Evolutionary conservation across 2,888 invertebrate species (phyloP), one percentile per base, ranked within the genome.

Genomic region (Allolobophora icterica): DNA sequence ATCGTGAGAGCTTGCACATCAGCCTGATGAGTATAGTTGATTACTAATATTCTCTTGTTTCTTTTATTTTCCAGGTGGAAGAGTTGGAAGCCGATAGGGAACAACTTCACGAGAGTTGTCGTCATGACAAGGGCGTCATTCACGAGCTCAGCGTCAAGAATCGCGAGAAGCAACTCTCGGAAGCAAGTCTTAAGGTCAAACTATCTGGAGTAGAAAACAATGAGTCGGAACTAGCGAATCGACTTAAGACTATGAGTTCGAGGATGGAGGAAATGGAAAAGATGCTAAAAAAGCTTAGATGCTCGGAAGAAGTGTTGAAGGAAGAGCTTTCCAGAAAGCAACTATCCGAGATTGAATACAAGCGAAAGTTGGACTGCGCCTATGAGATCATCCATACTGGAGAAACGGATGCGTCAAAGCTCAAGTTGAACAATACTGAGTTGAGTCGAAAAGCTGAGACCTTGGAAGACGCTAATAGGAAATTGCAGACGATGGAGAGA

Each of bases 31-130:
- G 52, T 52, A n/a, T n/a, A 52, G 6, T 24, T 52, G 24, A 24
- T 24, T 52, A 24, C 21, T 8, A 6, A n/a, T n/a, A 71, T 71
- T 71, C n/a, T 71, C 30, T 71, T 71, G 30, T n/a, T 71, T 30
- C 52, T n/a, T 71, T 71, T 71, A 71, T n/a, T 21, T 33, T 34
- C 24, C 92, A 95, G 95, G 93, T 95, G 52, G 92, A 93, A 45
- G 95, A 94, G 89, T 91, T 95, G 89, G 95, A 95, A 91, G 87
- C 92, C 21, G 95, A 95, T 92, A 91, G 94, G 90, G 94, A 95
- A 89, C 94, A 94, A 84, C 93, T 95, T 0, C 94, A 94, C 93
- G 94, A 94, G 90, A 94, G 94, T 71, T 94, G 94, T 15, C 92
- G 95, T 38, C 93, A 93, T 84, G 95, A 95, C 92, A 95, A 95